Evolutionary conservation across 2,113 vertebrate species (phyloP).

Genomic region (Suncus etruscus): DNA sequence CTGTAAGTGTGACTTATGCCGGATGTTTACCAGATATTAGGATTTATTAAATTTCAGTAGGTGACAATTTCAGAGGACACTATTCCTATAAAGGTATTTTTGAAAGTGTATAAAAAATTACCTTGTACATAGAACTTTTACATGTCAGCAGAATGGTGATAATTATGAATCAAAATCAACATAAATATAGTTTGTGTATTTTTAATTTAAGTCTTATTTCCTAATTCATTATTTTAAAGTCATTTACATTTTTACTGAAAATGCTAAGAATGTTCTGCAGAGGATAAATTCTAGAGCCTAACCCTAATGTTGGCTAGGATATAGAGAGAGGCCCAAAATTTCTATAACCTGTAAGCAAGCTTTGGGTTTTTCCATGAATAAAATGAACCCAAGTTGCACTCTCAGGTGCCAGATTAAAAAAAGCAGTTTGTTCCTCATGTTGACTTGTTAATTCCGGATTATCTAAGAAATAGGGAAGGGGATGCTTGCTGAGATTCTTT

Average conservation of each 20-base stretch:
- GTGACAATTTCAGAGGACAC: not conserved
- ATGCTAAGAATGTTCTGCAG: slow-evolving; percentile 32
- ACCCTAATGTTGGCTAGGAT: slow-evolving; percentile 53
- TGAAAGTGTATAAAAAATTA: not conserved
- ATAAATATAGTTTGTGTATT: not conserved
- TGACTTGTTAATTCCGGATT: slow-evolving; percentile 66
- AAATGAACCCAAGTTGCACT: slow-evolving; percentile 40
- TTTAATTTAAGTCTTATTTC: not conserved
- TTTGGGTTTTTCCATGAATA: slow-evolving; percentile 67
- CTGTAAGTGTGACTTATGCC: not conserved
- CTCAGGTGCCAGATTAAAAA: slow-evolving; percentile 30
- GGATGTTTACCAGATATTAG: not conserved
- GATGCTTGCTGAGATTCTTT: slow-evolving; percentile 36
- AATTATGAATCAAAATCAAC: slow-evolving; percentile 1
- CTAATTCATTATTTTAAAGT: not conserved
- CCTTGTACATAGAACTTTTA: not conserved
- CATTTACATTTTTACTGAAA: not conserved
- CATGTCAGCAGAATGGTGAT: not conserved
- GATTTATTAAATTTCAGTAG: not conserved
- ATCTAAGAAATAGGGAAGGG: slow-evolving; percentile 47
- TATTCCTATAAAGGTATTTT: not conserved
- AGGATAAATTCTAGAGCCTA: not conserved
- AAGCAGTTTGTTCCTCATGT: not conserved
- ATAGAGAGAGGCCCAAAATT: slow-evolving; percentile 32
- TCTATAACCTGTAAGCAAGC: slow-evolving; percentile 60